Base-by-base conservation (phyloP, 2,888 invertebrate genomes). In the Allacma fusca region DNA sequence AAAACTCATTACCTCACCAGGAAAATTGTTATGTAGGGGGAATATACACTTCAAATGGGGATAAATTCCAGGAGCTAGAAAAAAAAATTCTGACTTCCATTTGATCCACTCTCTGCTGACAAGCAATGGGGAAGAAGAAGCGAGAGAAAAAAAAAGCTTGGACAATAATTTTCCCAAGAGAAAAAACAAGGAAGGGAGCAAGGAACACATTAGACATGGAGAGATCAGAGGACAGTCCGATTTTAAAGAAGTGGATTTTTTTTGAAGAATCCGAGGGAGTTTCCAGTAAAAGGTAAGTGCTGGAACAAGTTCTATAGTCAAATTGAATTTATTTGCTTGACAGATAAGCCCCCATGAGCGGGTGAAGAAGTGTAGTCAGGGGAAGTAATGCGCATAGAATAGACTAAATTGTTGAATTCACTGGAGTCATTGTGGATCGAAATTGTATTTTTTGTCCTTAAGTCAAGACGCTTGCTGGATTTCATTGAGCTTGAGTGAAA, bases 231-330 rank as follows among this genome's bases (percentile, higher is more conserved):
- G 16, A 50, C 16, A 50, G 50, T 50, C 50, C 9, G 50, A 50
- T 50, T 34, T 34, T 4, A 34, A 4, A 4, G 34, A 34, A 34
- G 34, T 34, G 34, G 34, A 34, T 34, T 34, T 34, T 34, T n/a
- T n/a, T n/a, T n/a, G n/a, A 34, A 34, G 16, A 16, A 50, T 12
- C 16, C 50, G 9, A 50, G 2, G 50, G 50, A 16, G 16, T 12
- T 50, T n/a, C 50, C n/a, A 13, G 50, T 50, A 16, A n/a, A 50
- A 50, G 50, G 50, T 50, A 50, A 50, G 50, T 50, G 50, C 50
- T 50, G 50, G 50, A 50, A 50, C 50, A 50, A 50, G 50, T 50
- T 50, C n/a, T 50, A n/a, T 50, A 50, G 50, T 50, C 16, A 50
- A 50, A 50, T 50, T 16, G 50, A 16, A 50, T 50, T 50, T 50